phyloP scores from a whole-genome alignment of 2,888 invertebrate species.

The Griposia aprilina region DNA sequence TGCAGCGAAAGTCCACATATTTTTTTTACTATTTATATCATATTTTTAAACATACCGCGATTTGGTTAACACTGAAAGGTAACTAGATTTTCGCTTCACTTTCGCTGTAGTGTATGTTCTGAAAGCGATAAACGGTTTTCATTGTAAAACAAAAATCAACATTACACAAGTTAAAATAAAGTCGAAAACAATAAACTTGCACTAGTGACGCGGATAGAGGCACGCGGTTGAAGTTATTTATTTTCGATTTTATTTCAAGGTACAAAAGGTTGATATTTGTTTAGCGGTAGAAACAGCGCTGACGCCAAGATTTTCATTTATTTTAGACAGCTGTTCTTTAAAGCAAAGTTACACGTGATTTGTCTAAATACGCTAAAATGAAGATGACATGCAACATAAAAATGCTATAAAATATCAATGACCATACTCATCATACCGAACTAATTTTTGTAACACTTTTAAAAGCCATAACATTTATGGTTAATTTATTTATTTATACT shows the following conservation, averaged over 20 bases:
- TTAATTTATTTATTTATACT: no score
- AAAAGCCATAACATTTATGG: not conserved
- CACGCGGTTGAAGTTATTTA: not conserved
- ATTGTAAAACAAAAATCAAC: not conserved
- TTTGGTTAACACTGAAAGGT: no score
- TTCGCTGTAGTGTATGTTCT: not conserved
- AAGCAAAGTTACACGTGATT: slow-evolving; percentile 6
- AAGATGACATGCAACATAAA: slow-evolving; percentile 21
- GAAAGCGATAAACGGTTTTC: not conserved
- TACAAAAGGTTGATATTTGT: not conserved
- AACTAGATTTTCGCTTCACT: not conserved
- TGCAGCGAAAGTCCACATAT: no score
- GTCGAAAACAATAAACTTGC: no score
- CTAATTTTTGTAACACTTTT: not conserved
- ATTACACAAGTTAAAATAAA: not conserved
- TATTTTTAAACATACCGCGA: no score
- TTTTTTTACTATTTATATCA: no score
- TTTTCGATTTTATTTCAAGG: not conserved
- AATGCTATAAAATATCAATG: not conserved
- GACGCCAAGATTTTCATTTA: not conserved
- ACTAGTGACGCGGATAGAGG: not conserved
- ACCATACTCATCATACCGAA: no score
- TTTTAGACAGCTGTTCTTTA: not conserved
- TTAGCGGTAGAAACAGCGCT: not conserved
- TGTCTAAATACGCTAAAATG: slow-evolving; percentile 1